Evolutionary conservation across 2,113 vertebrate species (phyloP).

Genomic region (Eubucco bourcierii): DNA sequence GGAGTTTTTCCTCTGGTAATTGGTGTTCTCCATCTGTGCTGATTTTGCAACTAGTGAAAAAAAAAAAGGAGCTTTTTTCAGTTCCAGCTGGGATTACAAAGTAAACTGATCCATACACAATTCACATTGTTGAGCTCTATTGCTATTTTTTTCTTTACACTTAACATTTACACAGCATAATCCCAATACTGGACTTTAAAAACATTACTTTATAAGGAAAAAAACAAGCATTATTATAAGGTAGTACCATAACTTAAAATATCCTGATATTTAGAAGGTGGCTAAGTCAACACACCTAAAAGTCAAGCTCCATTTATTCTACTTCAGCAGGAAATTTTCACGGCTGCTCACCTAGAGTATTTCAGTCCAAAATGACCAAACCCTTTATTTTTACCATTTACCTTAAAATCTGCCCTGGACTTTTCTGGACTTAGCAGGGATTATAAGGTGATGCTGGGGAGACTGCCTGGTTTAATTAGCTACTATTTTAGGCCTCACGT

Average conservation of each 20-base stretch:
- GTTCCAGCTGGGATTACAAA: background rate
- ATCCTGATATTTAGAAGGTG: background rate
- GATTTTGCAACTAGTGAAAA: background rate
- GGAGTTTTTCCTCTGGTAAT: background rate
- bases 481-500: background rate
- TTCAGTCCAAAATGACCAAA: background rate
- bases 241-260: background rate
- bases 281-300: background rate
- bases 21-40: conserved; percentile 5
- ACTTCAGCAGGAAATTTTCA: background rate
- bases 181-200: background rate
- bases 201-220: background rate
- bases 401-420: background rate
- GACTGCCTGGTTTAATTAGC: background rate
- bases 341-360: background rate
- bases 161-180: background rate
- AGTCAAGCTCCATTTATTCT: background rate
- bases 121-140: background rate
- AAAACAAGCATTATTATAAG: background rate
- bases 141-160: background rate
- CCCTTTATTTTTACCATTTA: background rate
- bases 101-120: background rate
- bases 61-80: background rate
- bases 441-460: background rate
- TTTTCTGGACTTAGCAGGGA: background rate